Evolutionary conservation across 30 jellyfish, hydroid and myxozoan genomes (phyloP).

Genomic region (Mastigias papua): DNA sequence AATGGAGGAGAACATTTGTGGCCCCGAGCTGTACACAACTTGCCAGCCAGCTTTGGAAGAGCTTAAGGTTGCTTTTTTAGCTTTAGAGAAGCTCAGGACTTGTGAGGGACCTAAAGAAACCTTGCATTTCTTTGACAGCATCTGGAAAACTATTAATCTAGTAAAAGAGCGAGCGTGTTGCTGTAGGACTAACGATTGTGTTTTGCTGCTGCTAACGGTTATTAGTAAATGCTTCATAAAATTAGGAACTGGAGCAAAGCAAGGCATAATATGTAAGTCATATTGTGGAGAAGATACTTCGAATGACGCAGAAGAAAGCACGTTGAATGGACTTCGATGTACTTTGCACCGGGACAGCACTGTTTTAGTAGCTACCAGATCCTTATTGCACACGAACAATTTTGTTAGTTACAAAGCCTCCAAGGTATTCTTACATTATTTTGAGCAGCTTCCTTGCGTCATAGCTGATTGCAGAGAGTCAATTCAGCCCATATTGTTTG

Average conservation of each 20-base stretch:
- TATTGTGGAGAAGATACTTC: not conserved
- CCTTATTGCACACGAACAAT: not conserved
- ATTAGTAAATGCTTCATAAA: not conserved
- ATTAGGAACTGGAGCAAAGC: not conserved
- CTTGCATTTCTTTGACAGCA: not conserved
- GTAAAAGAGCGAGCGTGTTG: not conserved
- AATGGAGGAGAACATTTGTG: not conserved
- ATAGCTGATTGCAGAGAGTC: not conserved
- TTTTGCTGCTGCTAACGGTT: not conserved
- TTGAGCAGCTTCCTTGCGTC: not conserved
- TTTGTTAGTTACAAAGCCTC: conserved; percentile 49
- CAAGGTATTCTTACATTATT: not conserved
- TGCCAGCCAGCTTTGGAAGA: not conserved
- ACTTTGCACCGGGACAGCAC: not conserved
- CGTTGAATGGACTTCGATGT: not conserved
- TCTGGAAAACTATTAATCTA: not conserved
- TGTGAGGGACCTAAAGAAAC: not conserved
- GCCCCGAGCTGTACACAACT: not conserved
- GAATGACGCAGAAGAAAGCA: not conserved
- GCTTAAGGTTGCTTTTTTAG: not conserved
- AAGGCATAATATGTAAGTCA: not conserved
- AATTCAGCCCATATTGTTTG: not conserved
- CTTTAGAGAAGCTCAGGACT: not conserved
- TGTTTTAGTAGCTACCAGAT: not conserved
- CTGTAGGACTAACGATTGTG: not conserved